Conservation (phyloP, 1,140 invertebrate species). For the Caerostris extrusa region DNA sequence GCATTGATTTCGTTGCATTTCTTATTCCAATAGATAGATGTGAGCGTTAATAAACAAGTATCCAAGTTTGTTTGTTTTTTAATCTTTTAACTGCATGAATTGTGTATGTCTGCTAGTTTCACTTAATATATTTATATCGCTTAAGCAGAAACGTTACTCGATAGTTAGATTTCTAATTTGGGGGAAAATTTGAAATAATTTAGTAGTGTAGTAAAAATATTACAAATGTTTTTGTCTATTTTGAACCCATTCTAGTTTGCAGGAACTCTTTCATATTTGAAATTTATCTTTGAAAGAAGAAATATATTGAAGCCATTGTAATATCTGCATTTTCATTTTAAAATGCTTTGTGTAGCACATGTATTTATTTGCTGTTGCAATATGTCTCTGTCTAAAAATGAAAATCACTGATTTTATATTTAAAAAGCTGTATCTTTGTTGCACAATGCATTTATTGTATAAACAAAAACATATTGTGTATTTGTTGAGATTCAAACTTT, state of each 20-base stretch:
- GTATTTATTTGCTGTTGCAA: slow-evolving; percentile 46
- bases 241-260: not conserved
- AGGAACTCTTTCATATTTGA: not conserved
- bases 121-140: slow-evolving; percentile 39
- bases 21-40: too few species aligned
- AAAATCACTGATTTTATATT: slow-evolving; percentile 55
- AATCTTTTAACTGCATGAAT: slow-evolving; percentile 62
- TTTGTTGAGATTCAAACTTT: slow-evolving; percentile 73
- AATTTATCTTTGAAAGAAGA: not conserved
- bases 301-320: not conserved
- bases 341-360: slow-evolving; percentile 58
- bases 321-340: not conserved
- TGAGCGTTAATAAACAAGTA: too few species aligned
- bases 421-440: slow-evolving; percentile 65
- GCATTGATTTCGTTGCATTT: too few species aligned
- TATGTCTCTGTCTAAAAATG: slow-evolving; percentile 50
- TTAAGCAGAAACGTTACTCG: slow-evolving; percentile 6
- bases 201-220: slow-evolving; percentile 46
- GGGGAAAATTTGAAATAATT: slow-evolving; percentile 27
- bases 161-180: slow-evolving; percentile 56
- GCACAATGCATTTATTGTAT: slow-evolving; percentile 74
- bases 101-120: slow-evolving; percentile 57
- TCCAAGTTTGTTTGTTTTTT: not conserved
- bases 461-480: slow-evolving; percentile 67
- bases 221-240: slow-evolving; percentile 47